These are phyloP conservation scores for Xestia sexstrigata DNA, from an alignment of 2,888 invertebrate genomes.

Conservation along the genomic window DNA sequence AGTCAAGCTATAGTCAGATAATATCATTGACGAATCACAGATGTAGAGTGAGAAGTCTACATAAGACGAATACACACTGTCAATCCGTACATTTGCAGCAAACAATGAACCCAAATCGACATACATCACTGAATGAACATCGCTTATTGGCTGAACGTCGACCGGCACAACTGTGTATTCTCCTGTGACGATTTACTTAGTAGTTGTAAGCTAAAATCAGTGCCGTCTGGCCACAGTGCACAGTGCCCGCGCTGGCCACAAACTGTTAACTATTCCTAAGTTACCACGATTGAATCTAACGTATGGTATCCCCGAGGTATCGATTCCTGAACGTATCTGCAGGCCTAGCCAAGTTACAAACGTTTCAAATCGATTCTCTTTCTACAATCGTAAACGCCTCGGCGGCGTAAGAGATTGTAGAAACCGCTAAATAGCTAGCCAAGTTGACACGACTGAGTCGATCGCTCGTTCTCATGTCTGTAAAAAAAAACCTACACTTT, in stretches of 20 bases:
- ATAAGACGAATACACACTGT: not conserved
- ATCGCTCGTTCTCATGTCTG: no score
- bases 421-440: no score
- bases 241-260: slow-evolving; percentile 11
- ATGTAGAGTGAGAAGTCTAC: not conserved
- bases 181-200: not conserved
- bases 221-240: slow-evolving; percentile 13
- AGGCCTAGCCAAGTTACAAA: no score
- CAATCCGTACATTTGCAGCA: not conserved
- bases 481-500: no score
- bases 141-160: slow-evolving; percentile 13
- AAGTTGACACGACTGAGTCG: no score
- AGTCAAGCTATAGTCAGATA: no score
- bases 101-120: not conserved
- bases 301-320: slow-evolving; percentile 3
- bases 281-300: slow-evolving; percentile 24
- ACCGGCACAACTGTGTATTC: slow-evolving; percentile 5
- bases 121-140: slow-evolving; percentile 14
- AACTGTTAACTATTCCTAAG: slow-evolving; percentile 43
- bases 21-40: not conserved
- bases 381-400: no score
- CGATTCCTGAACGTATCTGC: slow-evolving; percentile 20
- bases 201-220: slow-evolving; percentile 32
- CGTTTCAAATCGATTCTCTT: no score
- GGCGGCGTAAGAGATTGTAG: no score